Conservation (phyloP, 1,140 invertebrate species). For the Rhizoglyphus robini region DNA sequence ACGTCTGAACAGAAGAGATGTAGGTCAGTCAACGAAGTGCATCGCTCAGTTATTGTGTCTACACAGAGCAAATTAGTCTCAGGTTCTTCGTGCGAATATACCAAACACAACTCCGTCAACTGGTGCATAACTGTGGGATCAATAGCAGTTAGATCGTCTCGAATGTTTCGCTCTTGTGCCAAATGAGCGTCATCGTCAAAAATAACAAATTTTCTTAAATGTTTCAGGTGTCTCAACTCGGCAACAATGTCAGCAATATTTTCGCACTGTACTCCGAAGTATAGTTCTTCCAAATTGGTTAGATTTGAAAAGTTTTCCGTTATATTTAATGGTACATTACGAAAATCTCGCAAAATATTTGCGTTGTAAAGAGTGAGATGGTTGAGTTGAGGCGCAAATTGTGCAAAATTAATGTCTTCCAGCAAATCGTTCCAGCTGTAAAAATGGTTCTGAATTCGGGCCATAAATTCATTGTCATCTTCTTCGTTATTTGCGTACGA, state of each 20-base stretch:
- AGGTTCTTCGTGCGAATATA: not conserved
- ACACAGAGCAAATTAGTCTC: not conserved
- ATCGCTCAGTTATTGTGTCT: not conserved
- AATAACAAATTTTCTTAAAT: not conserved
- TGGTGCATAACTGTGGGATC: not conserved
- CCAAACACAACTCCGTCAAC: not conserved
- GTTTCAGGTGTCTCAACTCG: not conserved
- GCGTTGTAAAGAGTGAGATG: not conserved
- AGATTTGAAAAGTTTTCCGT: not conserved
- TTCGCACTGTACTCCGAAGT: not conserved
- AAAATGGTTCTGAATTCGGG: not conserved
- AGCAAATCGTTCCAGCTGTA: not conserved
- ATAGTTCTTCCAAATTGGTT: not conserved
- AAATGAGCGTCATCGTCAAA: not conserved
- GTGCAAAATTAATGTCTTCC: not conserved
- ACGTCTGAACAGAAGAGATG: not conserved
- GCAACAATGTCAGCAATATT: not conserved
- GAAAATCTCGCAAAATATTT: not conserved
- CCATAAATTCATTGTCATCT: not conserved
- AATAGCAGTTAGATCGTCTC: not conserved
- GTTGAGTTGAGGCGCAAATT: not conserved
- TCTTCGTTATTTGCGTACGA: not conserved
- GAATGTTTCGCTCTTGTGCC: not conserved
- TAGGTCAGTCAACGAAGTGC: not conserved
- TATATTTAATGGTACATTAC: not conserved